Base-by-base conservation (phyloP, 2,888 invertebrate species). In the Eupithecia subfuscata region DNA sequence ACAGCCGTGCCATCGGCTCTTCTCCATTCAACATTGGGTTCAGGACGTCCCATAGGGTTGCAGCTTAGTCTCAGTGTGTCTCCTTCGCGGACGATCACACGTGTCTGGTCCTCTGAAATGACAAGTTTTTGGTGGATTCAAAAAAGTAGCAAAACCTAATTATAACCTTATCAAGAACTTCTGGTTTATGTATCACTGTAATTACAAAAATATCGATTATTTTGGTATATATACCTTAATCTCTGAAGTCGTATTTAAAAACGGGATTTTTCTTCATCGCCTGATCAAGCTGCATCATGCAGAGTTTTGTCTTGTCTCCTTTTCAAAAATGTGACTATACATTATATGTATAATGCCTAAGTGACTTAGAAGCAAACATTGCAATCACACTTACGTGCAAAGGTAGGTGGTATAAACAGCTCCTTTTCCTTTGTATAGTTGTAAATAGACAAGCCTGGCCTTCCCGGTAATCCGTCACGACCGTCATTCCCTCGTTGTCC, bases 361-460 rank as follows among this genome's bases (percentile, higher is more conserved):
- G 18, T 7, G 48, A 0, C n/a, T n/a, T 48, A 52, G n/a, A 34
- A 64, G 37, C 7, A 64, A 40, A 34, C 5, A 40, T n/a, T 18
- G 37, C 0, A n/a, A 30, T 30, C 63, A n/a, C 16, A 67, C 91
- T 89, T 79, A 95, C 95, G 89, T 70, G 97, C 96, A 86, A 98
- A 98, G 52, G 97, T 97, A 48, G 98, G 98, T n/a, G 98, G 97
- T 84, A 98, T 97, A 52, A 98, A 96, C 60, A 98, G 93, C 79
- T 97, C 96, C 74, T 96, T 96, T 68, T 96, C 95, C 79, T 96
- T 96, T 75, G 97, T 96, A 82, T 96, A 96, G 84, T 96, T 96
- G 95, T 97, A 98, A 1, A 98, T 97, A 74, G 96, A 96, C 71
- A 98, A 96, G 18, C 98, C 98, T 0, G 98, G 98, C 70, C 96